Base-by-base conservation (phyloP, 1,140 invertebrate genomes). In the Drosophila persimilis region DNA sequence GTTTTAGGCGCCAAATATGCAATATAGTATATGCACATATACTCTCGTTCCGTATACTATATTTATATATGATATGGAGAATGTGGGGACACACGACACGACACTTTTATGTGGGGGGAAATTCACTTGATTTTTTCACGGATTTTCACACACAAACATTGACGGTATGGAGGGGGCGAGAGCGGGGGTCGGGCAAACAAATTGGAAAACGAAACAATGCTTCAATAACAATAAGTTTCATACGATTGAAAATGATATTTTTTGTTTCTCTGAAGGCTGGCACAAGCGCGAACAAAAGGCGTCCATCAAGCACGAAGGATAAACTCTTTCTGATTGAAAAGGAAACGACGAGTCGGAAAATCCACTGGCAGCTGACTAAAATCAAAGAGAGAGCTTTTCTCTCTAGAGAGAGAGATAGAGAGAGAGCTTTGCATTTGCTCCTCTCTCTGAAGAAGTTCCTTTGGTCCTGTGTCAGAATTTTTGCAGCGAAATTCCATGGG, bases 271-370 rank as follows among this genome's bases (percentile, higher is more conserved):
- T 56, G 35, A 48, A 47, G 48, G 61, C 43, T 64, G 65, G 65
- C 62, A 77, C 48, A 71, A 86, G 67, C 64, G 81, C 77, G 73
- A 86, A 88, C 66, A 70, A 88, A 88, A 80, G 75, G 74, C 88
- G 80, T 80, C 88, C 75, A 80, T 67, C 75, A 90, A 88, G 83
- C 81, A 88, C 88, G 80, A 90, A 90, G 88, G 88, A 90, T 90
- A 80, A 90, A 90, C 88, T 90, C 88, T 81, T 80, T 90, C 88
- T 90, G 78, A 55, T 72, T 57, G 35, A 52, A 72, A 52, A 39
- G 24, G 9, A 43, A 26, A 20, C 52, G 60, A 35, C 46, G 35
- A 13, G 17, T 22, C 31, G 44, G 24, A 59, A 47, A 64, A 63
- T 51, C 55, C 52, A 50, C 47, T 45, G 52, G 58, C 64, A 77